Base-by-base conservation (phyloP, 2,797 vertebrate species). In the Notolepis coatsorum region DNA sequence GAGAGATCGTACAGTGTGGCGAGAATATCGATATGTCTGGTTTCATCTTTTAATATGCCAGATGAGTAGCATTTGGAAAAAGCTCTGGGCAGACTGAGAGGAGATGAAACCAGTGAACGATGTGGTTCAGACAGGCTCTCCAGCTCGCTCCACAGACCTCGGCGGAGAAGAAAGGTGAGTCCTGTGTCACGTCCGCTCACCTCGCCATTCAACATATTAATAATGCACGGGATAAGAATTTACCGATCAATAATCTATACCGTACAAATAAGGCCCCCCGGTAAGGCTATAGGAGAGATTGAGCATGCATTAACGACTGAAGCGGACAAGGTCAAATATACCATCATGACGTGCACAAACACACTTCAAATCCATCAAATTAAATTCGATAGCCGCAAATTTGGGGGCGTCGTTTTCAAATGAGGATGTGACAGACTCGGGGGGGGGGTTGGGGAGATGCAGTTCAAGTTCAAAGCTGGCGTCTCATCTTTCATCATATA, bases 391-490 rank as follows among this genome's bases (percentile, higher is more conserved):
- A 61, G 71, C 27, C 42, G 57, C 66, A 75, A n/a, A 51, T 80
- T 84, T 71, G 75, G 60, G 73, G 0, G 35, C 41, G 27, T 78
- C 41, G 27, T 78, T 75, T 62, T 71, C 75, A 74, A 71, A 80
- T 41, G 77, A 76, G 59, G 55, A 71, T 73, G 51, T 68, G 67
- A 68, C 51, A 24, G 61, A 73, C 1, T 41, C 13, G 20, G 60
- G 48, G 61, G n/a, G 28, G 61, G 42, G 6, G 17, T n/a, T n/a
- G 73, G 77, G 59, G 79, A 84, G 83, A 73, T 64, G 33, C 75
- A 81, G 87, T 85, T 88, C 84, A 90, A 91, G 88, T 85, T 85
- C 80, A 83, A 77, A 80, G 67, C 77, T 73, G 58, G n/a, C 42
- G 66, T 71, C 77, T 84, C 81, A 81, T 87, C 79, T 78, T 77